A percentile compares a stretch with the other conserved stretches of the same genome.
These are phyloP conservation scores for Drosophila serrata DNA, from an alignment of 1,140 invertebrate genomes.

Conservation along the genomic window DNA sequence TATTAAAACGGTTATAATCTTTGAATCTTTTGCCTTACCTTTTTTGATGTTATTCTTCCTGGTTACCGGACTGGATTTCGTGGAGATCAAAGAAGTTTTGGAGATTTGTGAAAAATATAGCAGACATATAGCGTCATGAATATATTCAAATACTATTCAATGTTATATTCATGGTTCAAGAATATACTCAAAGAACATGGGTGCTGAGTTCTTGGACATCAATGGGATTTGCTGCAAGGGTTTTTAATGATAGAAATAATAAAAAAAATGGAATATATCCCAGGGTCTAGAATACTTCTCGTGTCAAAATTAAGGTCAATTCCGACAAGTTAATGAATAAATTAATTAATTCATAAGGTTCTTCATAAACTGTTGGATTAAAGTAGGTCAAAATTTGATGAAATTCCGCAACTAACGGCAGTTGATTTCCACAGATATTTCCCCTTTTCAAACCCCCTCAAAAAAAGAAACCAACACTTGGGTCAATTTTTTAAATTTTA, in stretches of 20 bases:
- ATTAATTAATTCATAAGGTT: constrained; percentile 1
- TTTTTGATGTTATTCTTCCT: neutral
- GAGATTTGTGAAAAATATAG: neutral
- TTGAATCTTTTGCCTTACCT: neutral
- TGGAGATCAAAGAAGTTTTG: constrained; percentile 6
- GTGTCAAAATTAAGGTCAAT: neutral
- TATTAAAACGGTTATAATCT: neutral
- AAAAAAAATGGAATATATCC: neutral
- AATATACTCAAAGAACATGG: neutral
- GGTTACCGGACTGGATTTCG: neutral
- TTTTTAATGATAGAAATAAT: neutral
- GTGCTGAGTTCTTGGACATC: neutral
- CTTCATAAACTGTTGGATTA: constrained; percentile 13
- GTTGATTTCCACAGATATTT: neutral
- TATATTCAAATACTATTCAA: neutral
- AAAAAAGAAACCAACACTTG: constrained; percentile 30
- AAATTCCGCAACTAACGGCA: constrained; percentile 8
- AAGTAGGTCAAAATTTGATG: constrained; percentile 10
- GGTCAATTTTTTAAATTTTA: constrained; percentile 18
- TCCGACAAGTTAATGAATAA: neutral
- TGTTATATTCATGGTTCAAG: constrained; percentile 5
- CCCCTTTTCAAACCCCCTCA: too few species aligned
- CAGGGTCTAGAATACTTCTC: neutral
- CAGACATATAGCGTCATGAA: neutral
- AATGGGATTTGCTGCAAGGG: neutral